Conservation (phyloP, 2,888 invertebrate species). For the Litoditis marina region DNA sequence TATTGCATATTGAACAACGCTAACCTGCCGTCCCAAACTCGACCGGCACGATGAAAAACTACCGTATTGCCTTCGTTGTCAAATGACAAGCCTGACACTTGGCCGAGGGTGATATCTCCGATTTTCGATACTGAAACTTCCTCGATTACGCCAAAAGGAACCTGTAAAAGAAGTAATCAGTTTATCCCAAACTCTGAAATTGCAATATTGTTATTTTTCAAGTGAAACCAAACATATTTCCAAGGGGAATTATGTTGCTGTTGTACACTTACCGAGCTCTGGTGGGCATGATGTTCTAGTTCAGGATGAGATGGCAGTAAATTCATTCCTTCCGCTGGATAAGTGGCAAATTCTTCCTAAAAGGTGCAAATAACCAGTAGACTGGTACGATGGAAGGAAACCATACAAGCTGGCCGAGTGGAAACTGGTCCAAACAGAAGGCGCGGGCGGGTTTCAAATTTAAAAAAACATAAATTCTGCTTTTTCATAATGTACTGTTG, state of each 20-base stretch:
- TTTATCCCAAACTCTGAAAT: too few relatives aligned
- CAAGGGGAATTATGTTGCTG: too few relatives aligned
- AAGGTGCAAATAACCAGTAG: too few relatives aligned
- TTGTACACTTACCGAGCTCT: slow-evolving; percentile 26
- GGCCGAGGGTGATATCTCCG: slow-evolving; percentile 69
- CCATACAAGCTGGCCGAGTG: too few relatives aligned
- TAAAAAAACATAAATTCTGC: too few relatives aligned
- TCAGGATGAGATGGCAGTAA: slow-evolving; percentile 54
- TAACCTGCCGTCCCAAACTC: slow-evolving; percentile 72
- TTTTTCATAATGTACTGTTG: too few relatives aligned
- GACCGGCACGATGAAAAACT: slow-evolving; percentile 79
- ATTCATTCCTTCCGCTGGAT: slow-evolving; percentile 44
- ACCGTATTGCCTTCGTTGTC: slow-evolving; percentile 75
- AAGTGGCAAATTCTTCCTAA: slow-evolving; percentile 26
- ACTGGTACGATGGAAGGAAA: too few relatives aligned
- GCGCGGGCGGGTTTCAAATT: too few relatives aligned
- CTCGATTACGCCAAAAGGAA: slow-evolving; percentile 58
- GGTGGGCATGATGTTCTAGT: slow-evolving; percentile 64
- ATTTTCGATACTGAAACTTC: slow-evolving; percentile 32
- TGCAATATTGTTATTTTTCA: too few relatives aligned
- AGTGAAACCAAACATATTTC: too few relatives aligned
- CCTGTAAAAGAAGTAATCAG: slow-evolving; percentile 19
- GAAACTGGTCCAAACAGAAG: too few relatives aligned
- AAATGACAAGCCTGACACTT: slow-evolving; percentile 75
- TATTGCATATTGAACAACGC: too few relatives aligned